A percentile compares a stretch with the other conserved stretches of the same genome.
phyloP scores from a whole-genome alignment of 2,797 vertebrate genomes.

The Sternarchorhynchus goeldii region DNA sequence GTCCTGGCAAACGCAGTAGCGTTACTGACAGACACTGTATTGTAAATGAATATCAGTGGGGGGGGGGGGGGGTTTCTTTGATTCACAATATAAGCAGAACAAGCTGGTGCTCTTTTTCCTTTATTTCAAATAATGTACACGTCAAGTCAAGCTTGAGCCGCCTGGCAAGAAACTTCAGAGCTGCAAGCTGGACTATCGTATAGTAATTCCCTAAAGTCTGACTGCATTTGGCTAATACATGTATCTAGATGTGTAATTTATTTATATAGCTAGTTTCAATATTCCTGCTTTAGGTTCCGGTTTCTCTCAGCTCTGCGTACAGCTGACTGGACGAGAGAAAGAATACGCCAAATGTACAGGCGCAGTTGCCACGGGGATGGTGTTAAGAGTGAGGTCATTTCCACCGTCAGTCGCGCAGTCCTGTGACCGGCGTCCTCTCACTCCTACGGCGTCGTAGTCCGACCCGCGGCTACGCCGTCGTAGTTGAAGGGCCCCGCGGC shows the following conservation, averaged over 20 bases:
- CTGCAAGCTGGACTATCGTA: conserved; percentile 11
- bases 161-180: conserved; percentile 33
- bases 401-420: neutral
- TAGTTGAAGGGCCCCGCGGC: neutral
- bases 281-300: neutral
- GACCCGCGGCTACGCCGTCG: neutral
- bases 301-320: neutral
- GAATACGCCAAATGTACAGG: neutral
- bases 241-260: conserved; percentile 35
- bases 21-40: conserved; percentile 13
- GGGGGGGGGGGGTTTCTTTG: too few species aligned
- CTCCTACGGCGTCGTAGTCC: neutral
- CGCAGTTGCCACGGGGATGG: neutral
- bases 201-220: conserved; percentile 32
- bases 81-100: conserved; percentile 39
- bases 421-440: neutral
- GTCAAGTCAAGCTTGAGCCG: conserved; percentile 7
- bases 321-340: neutral
- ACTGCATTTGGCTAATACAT: conserved; percentile 10
- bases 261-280: conserved; percentile 23
- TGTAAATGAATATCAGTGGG: conserved; percentile 10
- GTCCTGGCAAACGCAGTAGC: conserved; percentile 44
- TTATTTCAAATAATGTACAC: conserved; percentile 17
- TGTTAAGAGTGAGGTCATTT: neutral
- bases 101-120: conserved; percentile 44